These are phyloP conservation scores for Zele albiditarsus DNA, from an alignment of 2,888 invertebrate species.

Conservation along the genomic window DNA sequence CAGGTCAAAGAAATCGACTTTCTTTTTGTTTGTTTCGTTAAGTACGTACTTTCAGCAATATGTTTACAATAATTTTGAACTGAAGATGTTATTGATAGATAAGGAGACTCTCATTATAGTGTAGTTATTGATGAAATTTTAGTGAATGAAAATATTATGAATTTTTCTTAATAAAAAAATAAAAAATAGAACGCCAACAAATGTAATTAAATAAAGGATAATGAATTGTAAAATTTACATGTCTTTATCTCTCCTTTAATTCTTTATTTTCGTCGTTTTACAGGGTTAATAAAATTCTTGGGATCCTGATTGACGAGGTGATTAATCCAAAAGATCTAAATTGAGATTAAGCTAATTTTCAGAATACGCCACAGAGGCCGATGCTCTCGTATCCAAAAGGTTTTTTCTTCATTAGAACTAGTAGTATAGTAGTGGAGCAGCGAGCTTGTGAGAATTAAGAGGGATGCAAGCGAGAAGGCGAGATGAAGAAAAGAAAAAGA, in stretches of 20 bases:
- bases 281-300: conserved; percentile 26
- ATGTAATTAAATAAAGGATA: not conserved
- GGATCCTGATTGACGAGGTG: conserved; percentile 39
- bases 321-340: conserved; percentile 41
- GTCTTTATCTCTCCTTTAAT: not conserved
- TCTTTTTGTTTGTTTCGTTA: too few relatives aligned
- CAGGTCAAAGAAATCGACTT: too few relatives aligned
- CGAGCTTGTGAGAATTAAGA: conserved; percentile 32
- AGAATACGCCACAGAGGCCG: conserved; percentile 30
- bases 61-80: too few relatives aligned
- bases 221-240: not conserved
- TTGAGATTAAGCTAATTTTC: conserved; percentile 44
- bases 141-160: too few relatives aligned
- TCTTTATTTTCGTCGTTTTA: too few relatives aligned
- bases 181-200: too few relatives aligned
- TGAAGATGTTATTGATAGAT: too few relatives aligned
- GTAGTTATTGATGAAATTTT: too few relatives aligned
- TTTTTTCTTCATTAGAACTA: conserved; percentile 43
- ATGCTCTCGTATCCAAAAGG: conserved; percentile 34
- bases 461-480: conserved; percentile 21
- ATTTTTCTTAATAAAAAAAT: too few relatives aligned
- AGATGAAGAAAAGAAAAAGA: conserved; percentile 5
- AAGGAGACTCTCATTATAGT: too few relatives aligned
- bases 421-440: conserved; percentile 30
- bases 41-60: not conserved